phyloP scores from a whole-genome alignment of 1,140 invertebrate genomes.

The Tachypleus tridentatus region DNA sequence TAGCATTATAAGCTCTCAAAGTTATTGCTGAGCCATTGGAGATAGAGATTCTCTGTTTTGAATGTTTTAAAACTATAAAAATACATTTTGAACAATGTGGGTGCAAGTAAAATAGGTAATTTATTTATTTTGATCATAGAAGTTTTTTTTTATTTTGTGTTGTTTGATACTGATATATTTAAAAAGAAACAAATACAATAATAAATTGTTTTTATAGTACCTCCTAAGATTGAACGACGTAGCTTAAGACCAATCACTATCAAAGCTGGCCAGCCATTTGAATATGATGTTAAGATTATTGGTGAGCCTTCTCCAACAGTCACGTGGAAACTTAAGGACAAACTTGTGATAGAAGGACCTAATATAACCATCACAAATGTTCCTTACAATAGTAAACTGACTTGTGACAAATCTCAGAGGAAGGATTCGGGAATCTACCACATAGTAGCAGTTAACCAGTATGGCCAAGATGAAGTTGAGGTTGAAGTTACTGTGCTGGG shows the following conservation, averaged over 20 bases:
- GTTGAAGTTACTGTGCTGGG: constrained; percentile 53
- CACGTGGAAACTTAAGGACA: constrained; percentile 27
- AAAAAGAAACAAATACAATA: too few species aligned
- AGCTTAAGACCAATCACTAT: constrained; percentile 70
- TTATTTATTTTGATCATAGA: too few species aligned
- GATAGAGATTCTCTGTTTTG: too few species aligned
- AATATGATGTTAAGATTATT: constrained; percentile 31
- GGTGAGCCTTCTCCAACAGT: constrained; percentile 31
- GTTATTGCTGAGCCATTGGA: too few species aligned
- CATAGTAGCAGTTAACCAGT: constrained; percentile 40
- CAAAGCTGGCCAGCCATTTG: constrained; percentile 44
- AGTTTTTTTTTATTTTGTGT: too few species aligned
- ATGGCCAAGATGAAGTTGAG: constrained; percentile 39
- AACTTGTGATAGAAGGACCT: constrained; percentile 19
- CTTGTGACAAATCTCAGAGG: constrained; percentile 40
- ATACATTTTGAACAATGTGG: neutral
- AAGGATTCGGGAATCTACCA: constrained; percentile 37
- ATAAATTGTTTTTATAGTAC: too few species aligned
- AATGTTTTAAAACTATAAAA: neutral
- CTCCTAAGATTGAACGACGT: constrained; percentile 84
- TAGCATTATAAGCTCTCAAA: too few species aligned
- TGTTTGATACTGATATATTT: too few species aligned
- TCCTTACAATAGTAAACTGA: constrained; percentile 34
- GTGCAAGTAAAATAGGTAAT: too few species aligned
- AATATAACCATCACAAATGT: constrained; percentile 20